These are phyloP conservation scores for Amphiprion clarkii DNA, from an alignment of 2,797 vertebrate genomes.

Conservation along the genomic window DNA sequence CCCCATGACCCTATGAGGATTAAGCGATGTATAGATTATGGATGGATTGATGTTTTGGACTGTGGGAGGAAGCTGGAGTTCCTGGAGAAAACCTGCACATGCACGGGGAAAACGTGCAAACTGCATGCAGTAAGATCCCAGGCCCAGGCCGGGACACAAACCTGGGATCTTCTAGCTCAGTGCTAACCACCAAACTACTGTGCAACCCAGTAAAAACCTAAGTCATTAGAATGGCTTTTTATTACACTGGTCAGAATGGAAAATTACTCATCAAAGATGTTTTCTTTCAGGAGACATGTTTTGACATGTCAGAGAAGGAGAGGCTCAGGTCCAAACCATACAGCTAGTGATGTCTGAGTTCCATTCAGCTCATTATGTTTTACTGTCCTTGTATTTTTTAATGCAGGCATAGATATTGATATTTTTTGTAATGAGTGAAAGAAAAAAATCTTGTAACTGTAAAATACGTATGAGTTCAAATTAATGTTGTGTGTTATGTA, in stretches of 20 bases:
- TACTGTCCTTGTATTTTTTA: background rate
- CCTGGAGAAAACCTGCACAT: too few relatives aligned
- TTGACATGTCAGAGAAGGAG: background rate
- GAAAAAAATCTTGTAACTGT: background rate
- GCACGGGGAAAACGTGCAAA: too few relatives aligned
- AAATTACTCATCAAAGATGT: background rate
- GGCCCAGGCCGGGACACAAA: too few relatives aligned
- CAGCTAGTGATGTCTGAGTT: background rate
- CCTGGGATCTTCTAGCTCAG: too few relatives aligned
- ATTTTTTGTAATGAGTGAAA: background rate
- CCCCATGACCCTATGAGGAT: too few relatives aligned
- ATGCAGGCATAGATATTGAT: background rate
- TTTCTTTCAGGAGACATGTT: slow-evolving; percentile 6
- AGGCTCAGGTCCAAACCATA: background rate
- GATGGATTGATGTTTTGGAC: too few relatives aligned
- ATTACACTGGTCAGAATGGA: background rate
- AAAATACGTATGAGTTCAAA: background rate
- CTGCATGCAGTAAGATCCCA: too few relatives aligned
- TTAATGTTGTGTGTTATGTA: background rate
- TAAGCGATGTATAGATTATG: too few relatives aligned
- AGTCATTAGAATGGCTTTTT: background rate
- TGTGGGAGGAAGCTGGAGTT: too few relatives aligned
- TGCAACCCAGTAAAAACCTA: background rate
- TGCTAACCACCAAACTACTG: too few relatives aligned
- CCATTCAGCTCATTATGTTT: background rate